A percentile compares a stretch with the other conserved stretches of the same genome.
Evolutionary conservation across 1,140 invertebrate species (phyloP).

Genomic region (Zaprionus camerounensis): DNA sequence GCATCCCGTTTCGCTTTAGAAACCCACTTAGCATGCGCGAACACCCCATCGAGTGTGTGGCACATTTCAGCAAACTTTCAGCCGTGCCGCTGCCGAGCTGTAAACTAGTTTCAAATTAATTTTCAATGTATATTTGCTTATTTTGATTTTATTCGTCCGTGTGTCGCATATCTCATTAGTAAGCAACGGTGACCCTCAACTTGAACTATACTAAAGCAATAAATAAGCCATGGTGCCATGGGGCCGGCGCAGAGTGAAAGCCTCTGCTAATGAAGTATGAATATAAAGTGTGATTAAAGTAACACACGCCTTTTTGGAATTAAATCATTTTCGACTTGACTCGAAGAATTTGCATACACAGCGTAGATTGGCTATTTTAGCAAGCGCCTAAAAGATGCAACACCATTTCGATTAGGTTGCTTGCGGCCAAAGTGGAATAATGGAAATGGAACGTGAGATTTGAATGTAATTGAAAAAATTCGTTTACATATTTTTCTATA

Average conservation of each 20-base stretch:
- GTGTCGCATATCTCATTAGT: constrained; percentile 67
- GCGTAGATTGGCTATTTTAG: constrained; percentile 1
- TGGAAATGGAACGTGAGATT: constrained; percentile 11
- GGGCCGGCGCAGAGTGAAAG: constrained; percentile 28
- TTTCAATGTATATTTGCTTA: constrained; percentile 34
- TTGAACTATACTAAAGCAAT: constrained; percentile 60
- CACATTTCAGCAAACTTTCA: constrained; percentile 64
- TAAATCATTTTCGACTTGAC: constrained; percentile 10
- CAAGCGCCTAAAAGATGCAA: constrained; percentile 53
- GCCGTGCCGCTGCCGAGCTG: background rate
- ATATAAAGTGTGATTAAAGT: constrained; percentile 14
- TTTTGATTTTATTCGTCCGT: constrained; percentile 26
- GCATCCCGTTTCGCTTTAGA: constrained; percentile 67
- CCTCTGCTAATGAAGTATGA: constrained; percentile 15
- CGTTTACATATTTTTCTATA: background rate
- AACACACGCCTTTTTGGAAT: constrained; percentile 12
- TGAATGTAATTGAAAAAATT: background rate
- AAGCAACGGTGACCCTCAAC: constrained; percentile 66
- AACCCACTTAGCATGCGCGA: constrained; percentile 75
- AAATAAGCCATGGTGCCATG: constrained; percentile 32
- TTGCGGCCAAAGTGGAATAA: background rate
- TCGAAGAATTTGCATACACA: constrained; percentile 4
- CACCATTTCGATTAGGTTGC: background rate
- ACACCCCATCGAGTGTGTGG: constrained; percentile 42
- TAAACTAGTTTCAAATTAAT: constrained; percentile 68